Base-by-base conservation (phyloP, 2,113 vertebrate species). In the Rynchops niger region DNA sequence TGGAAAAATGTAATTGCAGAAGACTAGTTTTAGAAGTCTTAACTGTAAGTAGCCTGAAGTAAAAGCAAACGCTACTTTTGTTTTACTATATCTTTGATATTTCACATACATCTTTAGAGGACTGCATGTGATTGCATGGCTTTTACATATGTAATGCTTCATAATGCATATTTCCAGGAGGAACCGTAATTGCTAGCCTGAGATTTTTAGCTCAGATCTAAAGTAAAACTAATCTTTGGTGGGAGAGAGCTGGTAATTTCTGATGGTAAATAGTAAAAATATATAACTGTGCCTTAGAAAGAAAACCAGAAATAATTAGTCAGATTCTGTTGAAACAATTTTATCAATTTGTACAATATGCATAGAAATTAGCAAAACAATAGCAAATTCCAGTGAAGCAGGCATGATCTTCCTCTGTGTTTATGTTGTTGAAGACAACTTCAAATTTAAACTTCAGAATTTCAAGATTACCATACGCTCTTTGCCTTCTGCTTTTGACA, bases 1-100 rank as follows among this genome's bases (percentile, higher is more conserved):
- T 95, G 95, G 93, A 96, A 97, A 97, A 97, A 88, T 0, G 7
- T 82, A 91, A 84, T 92, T 95, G 77, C 86, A 89, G 91, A 82
- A 78, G 74, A 92, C 71, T 92, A 71, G 84, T 91, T 89, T 91
- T 79, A 89, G 82, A 79, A 65, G 55, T 82, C 80, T 95, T 82
- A 89, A 87, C 83, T 93, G 25, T 73, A 89, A 79, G 93, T 93
- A 72, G 81, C 43, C 93, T 92, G 87, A 84, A 95, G 80, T 88
- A 90, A 92, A 95, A 89, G 61, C 89, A 95, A 87, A 50, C 12
- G 6, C 38, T 73, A 6, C 69, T 82, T 93, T 82, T 91, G 77
- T 93, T 96, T 91, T 93, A 95, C 72, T 91, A 1, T 62, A 66
- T 89, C 40, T 80, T 89, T 77, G 73, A 67, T 96, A 93, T 89